Conservation (phyloP, 1,140 invertebrate species). For the Brachionus manjavacas region DNA sequence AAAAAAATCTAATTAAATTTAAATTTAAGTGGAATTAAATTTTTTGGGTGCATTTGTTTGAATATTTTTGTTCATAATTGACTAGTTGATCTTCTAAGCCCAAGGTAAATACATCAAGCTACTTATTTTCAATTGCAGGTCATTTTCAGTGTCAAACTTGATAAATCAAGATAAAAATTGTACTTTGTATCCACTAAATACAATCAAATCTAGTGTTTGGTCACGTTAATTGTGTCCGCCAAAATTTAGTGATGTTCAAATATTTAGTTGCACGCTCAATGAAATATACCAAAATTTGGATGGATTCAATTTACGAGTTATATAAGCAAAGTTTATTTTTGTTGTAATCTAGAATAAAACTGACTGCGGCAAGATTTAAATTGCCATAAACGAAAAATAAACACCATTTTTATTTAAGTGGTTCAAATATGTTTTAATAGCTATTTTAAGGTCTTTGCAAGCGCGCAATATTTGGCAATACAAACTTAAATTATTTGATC, state of each 20-base stretch:
- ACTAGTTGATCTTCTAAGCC: background rate
- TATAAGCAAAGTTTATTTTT: background rate
- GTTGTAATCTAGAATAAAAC: background rate
- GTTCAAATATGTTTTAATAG: background rate
- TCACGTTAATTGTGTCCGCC: background rate
- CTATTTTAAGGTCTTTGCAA: conserved; percentile 3
- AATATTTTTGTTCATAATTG: background rate
- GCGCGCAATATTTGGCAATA: background rate
- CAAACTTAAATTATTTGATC: background rate
- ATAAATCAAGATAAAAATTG: background rate
- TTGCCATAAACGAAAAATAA: background rate
- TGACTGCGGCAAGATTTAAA: background rate
- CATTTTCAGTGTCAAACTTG: background rate
- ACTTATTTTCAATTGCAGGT: background rate
- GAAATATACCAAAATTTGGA: background rate
- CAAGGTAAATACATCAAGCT: background rate
- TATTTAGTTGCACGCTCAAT: background rate
- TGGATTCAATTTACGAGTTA: background rate
- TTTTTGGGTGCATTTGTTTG: background rate
- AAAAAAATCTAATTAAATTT: background rate
- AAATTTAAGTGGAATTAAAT: background rate
- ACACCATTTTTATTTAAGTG: background rate
- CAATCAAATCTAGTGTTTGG: background rate
- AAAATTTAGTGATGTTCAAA: background rate
- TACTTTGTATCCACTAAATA: background rate